A percentile compares a stretch with the other conserved stretches of the same genome.
Evolutionary conservation across 1,140 invertebrate species (phyloP).

Genomic region (Apocrypta bakeri): DNA sequence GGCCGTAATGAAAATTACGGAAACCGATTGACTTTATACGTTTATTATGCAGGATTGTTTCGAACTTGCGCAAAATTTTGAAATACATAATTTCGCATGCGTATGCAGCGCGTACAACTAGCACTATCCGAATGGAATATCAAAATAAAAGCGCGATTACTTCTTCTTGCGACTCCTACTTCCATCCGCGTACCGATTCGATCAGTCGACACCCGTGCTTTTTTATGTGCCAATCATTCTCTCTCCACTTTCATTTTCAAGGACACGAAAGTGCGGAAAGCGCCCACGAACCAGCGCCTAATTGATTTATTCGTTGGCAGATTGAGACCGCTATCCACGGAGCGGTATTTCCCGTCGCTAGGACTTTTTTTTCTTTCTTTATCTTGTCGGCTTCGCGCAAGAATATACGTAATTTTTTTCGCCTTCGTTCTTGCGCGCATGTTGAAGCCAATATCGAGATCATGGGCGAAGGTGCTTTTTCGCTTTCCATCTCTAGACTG

Average conservation of each 20-base stretch:
- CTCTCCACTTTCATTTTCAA: not conserved
- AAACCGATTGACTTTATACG: not conserved
- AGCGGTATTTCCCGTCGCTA: no score
- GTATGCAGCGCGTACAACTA: no score
- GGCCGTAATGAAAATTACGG: not conserved
- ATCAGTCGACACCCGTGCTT: not conserved
- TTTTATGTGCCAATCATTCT: not conserved
- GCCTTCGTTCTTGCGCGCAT: no score
- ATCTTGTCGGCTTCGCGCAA: no score
- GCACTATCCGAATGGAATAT: no score
- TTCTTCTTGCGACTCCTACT: no score
- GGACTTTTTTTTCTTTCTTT: not conserved
- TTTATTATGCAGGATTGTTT: not conserved
- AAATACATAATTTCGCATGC: no score
- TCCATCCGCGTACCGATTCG: no score
- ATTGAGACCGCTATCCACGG: no score
- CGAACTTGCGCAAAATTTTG: no score
- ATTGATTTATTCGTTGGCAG: not conserved
- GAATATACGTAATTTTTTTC: no score
- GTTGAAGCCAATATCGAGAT: slow-evolving; percentile 13
- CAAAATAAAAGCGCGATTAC: no score
- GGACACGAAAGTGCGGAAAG: not conserved
- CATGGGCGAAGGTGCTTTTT: not conserved
- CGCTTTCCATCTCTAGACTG: not conserved
- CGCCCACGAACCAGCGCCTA: not conserved